These are phyloP conservation scores for Stenodera caucasica DNA, from an alignment of 2,888 invertebrate species.

Conservation along the genomic window DNA sequence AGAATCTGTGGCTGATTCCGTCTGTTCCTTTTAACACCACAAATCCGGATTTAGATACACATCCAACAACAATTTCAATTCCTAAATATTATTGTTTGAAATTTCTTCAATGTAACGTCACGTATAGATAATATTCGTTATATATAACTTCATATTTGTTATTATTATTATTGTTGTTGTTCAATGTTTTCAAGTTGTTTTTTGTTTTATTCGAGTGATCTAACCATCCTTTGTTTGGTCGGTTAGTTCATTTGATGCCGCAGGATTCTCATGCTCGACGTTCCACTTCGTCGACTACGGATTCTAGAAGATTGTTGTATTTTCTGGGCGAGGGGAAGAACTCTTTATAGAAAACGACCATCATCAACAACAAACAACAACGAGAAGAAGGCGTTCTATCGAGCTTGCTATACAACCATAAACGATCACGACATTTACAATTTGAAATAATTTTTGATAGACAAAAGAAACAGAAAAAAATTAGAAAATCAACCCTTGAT, in stretches of 20 bases:
- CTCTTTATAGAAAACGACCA: background rate
- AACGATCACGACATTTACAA: background rate
- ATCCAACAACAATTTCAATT: background rate
- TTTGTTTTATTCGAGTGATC: slow-evolving; percentile 8
- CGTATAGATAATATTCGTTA: too few relatives aligned
- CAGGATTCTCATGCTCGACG: slow-evolving; percentile 33
- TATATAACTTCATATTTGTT: slow-evolving; percentile 10
- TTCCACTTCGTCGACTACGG: slow-evolving; percentile 29
- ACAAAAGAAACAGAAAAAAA: background rate
- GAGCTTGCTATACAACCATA: background rate
- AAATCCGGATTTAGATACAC: background rate
- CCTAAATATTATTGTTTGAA: background rate
- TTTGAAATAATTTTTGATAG: background rate
- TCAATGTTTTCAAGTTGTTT: background rate
- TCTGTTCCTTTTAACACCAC: background rate
- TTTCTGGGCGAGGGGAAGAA: slow-evolving; percentile 20
- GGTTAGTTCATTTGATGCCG: slow-evolving; percentile 23
- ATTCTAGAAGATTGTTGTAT: slow-evolving; percentile 3
- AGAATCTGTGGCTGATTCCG: background rate
- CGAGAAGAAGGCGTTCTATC: background rate
- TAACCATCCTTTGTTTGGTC: slow-evolving; percentile 32
- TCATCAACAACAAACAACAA: slow-evolving; percentile 6
- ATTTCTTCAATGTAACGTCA: background rate
- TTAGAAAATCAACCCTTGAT: background rate
- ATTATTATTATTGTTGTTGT: background rate